These are phyloP conservation scores for Cossypha niveicapilla DNA, from an alignment of 2,797 vertebrate genomes.

Conservation along the genomic window DNA sequence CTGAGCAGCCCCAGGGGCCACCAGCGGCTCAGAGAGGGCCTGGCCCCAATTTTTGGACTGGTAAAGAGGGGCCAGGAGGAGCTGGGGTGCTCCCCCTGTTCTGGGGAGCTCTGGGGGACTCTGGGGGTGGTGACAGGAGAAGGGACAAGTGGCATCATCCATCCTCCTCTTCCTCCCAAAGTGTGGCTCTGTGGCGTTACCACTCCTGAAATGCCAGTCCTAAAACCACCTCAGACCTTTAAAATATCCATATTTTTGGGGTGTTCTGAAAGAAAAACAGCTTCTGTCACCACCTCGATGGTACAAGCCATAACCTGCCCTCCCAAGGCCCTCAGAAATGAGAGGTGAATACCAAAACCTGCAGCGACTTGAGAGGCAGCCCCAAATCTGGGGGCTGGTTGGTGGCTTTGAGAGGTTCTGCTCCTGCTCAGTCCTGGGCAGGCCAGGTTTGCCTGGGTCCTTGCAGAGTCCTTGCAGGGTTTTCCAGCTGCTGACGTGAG, in stretches of 20 bases:
- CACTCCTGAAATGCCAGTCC: background rate
- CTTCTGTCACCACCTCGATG: background rate
- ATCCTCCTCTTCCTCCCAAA: background rate
- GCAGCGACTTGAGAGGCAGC: rapidly evolving
- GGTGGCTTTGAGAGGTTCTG: rapidly evolving
- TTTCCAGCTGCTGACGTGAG: background rate
- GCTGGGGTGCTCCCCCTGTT: rapidly evolving
- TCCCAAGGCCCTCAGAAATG: rapidly evolving
- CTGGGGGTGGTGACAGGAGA: background rate
- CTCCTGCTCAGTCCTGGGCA: background rate
- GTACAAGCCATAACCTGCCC: background rate
- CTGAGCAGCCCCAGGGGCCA: too few species aligned
- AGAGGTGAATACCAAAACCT: background rate
- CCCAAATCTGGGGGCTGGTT: background rate
- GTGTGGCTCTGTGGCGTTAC: background rate
- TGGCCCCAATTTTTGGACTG: background rate
- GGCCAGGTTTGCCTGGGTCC: background rate
- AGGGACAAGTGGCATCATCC: rapidly evolving
- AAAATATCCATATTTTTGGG: rapidly evolving
- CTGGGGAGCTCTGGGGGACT: rapidly evolving
- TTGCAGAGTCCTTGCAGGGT: background rate
- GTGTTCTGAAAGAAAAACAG: background rate
- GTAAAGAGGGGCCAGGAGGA: background rate
- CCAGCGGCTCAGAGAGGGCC: background rate
- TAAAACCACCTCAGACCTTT: background rate